These are phyloP conservation scores for Stramonita haemastoma DNA, from an alignment of 2,888 invertebrate genomes.

Conservation along the genomic window DNA sequence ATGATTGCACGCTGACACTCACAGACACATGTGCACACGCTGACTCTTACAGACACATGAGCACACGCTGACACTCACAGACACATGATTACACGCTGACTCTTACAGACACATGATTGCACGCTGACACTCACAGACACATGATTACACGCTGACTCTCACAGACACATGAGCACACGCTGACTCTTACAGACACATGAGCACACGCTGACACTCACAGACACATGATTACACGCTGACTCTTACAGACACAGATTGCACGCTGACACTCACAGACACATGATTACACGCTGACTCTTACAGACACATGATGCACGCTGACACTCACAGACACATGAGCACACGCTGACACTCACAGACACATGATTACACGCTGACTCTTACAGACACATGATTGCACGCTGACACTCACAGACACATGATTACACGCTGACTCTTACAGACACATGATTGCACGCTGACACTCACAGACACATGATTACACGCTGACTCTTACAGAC, in stretches of 20 bases:
- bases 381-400: not conserved
- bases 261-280: not conserved
- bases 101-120: no score
- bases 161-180: no score
- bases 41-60: not conserved
- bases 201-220: no score
- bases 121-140: no score
- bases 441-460: no score
- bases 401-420: no score
- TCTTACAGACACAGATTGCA: not conserved
- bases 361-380: not conserved
- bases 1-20: not conserved
- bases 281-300: not conserved
- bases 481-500: not conserved
- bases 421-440: not conserved
- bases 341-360: not conserved
- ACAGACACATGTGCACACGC: not conserved
- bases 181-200: no score
- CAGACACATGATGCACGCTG: not conserved
- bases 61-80: no score
- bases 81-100: no score
- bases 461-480: no score
- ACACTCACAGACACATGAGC: not conserved
- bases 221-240: no score
- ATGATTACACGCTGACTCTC: no score